Conservation (phyloP, 2,113 vertebrate species). For the Mesitornis unicolor region DNA sequence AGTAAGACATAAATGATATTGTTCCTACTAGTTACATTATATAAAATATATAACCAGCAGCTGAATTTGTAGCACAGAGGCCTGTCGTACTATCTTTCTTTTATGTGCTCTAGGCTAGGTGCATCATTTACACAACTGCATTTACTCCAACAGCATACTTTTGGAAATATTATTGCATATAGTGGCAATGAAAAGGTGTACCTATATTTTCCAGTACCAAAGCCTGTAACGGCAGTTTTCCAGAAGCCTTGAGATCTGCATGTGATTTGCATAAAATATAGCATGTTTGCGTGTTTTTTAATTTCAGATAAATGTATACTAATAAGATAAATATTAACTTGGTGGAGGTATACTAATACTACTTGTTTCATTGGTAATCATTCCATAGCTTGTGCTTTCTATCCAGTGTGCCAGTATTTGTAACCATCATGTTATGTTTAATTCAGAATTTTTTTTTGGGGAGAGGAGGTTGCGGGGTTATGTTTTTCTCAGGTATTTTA, state of each 20-base stretch:
- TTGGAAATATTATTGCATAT: not conserved
- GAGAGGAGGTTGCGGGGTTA: not conserved
- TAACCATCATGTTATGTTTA: not conserved
- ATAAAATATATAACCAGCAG: not conserved
- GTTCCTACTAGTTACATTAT: not conserved
- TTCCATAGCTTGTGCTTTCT: not conserved
- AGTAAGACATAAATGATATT: conserved; percentile 61
- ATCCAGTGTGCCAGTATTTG: not conserved
- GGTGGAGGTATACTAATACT: not conserved
- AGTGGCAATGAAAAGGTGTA: not conserved
- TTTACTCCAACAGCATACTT: not conserved
- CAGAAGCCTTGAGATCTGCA: not conserved
- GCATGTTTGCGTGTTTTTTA: not conserved
- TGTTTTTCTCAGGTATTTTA: not conserved
- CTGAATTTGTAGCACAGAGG: not conserved
- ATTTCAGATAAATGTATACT: conserved; percentile 2
- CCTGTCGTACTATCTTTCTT: not conserved
- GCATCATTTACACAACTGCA: not conserved
- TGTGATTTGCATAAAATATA: not conserved
- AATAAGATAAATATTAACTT: conserved; percentile 16
- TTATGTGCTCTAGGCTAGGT: not conserved
- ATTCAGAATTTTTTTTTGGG: not conserved
- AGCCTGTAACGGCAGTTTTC: not conserved
- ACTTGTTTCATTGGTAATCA: not conserved
- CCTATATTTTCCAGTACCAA: not conserved